Percentiles rank a stretch among this genome's conserved stretches.
Evolutionary conservation across 2,797 vertebrate species (phyloP).

Genomic region (Schizopygopsis pylzovi): DNA sequence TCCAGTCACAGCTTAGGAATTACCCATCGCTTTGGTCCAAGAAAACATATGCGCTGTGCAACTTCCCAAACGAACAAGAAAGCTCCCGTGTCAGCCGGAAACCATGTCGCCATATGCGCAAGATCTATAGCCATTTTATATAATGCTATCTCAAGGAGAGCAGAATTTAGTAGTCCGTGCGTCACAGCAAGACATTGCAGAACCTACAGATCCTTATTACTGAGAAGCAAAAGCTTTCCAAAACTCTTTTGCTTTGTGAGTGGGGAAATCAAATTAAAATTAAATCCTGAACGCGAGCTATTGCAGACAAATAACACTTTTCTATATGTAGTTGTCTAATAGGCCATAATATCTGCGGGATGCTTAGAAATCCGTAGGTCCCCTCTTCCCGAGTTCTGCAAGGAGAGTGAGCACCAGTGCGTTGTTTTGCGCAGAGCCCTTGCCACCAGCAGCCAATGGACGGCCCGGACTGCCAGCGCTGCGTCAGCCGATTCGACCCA

Average conservation of each 20-base stretch:
- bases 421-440: conserved; percentile 92
- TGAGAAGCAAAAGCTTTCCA: conserved; percentile 38
- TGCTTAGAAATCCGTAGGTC: conserved; percentile 75
- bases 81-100: conserved; percentile 75
- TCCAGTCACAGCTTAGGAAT: conserved; percentile 64
- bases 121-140: conserved; percentile 81
- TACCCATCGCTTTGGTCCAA: conserved; percentile 70
- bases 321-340: conserved; percentile 11
- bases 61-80: conserved; percentile 69
- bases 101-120: conserved; percentile 74
- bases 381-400: conserved; percentile 89
- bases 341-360: conserved; percentile 15
- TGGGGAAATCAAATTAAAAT: background rate
- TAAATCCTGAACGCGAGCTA: conserved; percentile 10
- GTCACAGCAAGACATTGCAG: conserved; percentile 73
- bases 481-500: conserved; percentile 79
- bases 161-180: conserved; percentile 75
- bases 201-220: conserved; percentile 68
- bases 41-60: conserved; percentile 67
- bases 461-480: conserved; percentile 70
- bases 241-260: conserved; percentile 6
- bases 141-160: conserved; percentile 73
- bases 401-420: conserved; percentile 82
- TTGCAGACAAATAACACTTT: conserved; percentile 4
- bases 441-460: conserved; percentile 79